A percentile compares a stretch with the other conserved stretches of the same genome.
phyloP scores from a whole-genome alignment of 2,888 invertebrate species.

The Lacanobia wlatinum region DNA sequence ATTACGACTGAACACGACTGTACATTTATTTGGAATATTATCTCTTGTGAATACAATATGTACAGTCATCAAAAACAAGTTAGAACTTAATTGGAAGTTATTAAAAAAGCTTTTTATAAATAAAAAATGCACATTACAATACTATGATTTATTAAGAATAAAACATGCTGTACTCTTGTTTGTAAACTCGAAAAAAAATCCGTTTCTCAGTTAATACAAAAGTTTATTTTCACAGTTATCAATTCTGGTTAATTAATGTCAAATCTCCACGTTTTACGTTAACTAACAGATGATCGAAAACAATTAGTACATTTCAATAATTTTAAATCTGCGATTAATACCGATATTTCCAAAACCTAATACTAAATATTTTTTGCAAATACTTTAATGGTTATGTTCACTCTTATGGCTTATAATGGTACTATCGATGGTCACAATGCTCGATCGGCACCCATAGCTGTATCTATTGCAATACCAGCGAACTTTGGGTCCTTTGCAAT shows the following conservation, averaged over 20 bases:
- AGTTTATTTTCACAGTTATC: too few relatives aligned
- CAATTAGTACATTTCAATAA: background rate
- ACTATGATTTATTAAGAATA: background rate
- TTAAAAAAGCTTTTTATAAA: background rate
- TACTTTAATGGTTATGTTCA: slow-evolving; percentile 4
- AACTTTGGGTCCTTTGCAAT: slow-evolving; percentile 10
- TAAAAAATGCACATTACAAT: background rate
- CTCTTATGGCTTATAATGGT: slow-evolving; percentile 10
- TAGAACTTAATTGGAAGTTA: background rate
- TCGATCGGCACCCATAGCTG: slow-evolving; percentile 21
- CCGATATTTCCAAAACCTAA: background rate
- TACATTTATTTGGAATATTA: too few relatives aligned
- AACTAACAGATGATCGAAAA: too few relatives aligned
- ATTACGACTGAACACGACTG: too few relatives aligned
- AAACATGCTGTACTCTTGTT: background rate
- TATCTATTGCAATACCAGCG: slow-evolving; percentile 24
- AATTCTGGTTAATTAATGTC: too few relatives aligned
- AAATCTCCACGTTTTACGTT: too few relatives aligned
- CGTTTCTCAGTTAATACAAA: too few relatives aligned
- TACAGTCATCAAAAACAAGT: background rate
- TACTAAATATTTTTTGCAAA: background rate
- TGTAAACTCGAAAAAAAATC: too few relatives aligned
- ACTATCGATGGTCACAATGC: slow-evolving; percentile 14
- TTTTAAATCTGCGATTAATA: background rate
- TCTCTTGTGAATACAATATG: too few relatives aligned